Evolutionary conservation across 1,140 invertebrate species (phyloP), one percentile per base, ranked within the genome.

Genomic region (Papilio polytes): DNA sequence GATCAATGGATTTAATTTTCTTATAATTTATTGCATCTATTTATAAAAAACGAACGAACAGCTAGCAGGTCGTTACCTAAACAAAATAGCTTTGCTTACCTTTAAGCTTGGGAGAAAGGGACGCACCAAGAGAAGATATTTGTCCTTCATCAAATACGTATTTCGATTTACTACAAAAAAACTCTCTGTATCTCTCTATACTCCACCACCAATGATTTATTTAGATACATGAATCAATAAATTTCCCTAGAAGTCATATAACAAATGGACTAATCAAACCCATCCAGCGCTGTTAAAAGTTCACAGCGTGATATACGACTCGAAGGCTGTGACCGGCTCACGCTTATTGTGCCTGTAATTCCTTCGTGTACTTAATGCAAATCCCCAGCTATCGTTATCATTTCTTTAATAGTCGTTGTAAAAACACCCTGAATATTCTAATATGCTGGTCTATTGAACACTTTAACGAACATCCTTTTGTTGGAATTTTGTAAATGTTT

Each of bases 391-490:
- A 81, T 81, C 85, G 80, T 81, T 84, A 85, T 86, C 80, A 82
- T 86, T 82, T 73, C 82, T 83, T 86, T 86, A 83, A 85, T 83
- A 78, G 80, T n/a, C 22, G 79, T 77, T 79, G 84, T 85, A 85
- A 86, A 86, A 81, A 66, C 76, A 56, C 80, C 44, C 63, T 44
- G 74, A 83, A 48, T 53, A 46, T 22, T 74, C n/a, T 20, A 22
- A 15, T 48, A 6, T 51, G 44, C 41, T 73, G 13, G 31, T 41
- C 12, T 9, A 44, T 7, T n/a, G 3, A 26, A 0, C 22, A 13
- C 13, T 26, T 13, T 3, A 22, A 22, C 3, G 0, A 15, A n/a
- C 22, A 26, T 66, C 0, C 2, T 12, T 66, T 6, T 6, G 15
- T 63, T 26, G 18, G 18, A 13, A 15, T 66, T 9, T 3, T 31